These are phyloP conservation scores for Hydropotes inermis DNA, from an alignment of 2,113 vertebrate species.

Conservation along the genomic window DNA sequence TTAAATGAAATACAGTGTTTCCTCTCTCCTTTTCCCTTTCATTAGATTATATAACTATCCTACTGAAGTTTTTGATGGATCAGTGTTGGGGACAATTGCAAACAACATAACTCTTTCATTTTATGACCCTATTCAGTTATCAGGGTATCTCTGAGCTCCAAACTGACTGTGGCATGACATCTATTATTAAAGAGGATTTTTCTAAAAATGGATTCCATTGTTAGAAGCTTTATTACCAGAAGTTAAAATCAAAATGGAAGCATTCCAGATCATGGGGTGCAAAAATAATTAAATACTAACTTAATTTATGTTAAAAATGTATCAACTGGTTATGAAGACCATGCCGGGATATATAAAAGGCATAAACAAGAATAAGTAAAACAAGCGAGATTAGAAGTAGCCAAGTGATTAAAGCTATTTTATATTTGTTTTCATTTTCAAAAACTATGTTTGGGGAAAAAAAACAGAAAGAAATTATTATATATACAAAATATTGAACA, in stretches of 20 bases:
- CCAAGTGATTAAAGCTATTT: not conserved
- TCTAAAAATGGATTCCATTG: slow-evolving; percentile 28
- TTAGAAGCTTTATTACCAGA: not conserved
- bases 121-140: slow-evolving; percentile 1
- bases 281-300: slow-evolving; percentile 34
- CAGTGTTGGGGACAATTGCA: not conserved
- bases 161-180: not conserved
- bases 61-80: not conserved
- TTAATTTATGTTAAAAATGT: slow-evolving; percentile 6
- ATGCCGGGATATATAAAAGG: not conserved
- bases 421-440: not conserved
- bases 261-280: not conserved
- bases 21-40: not conserved
- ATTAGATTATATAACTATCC: not conserved
- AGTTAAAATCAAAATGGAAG: slow-evolving; percentile 20
- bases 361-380: not conserved
- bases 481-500: not conserved
- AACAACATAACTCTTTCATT: not conserved
- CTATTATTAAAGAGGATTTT: slow-evolving; percentile 45
- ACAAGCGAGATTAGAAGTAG: not conserved
- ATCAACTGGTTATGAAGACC: not conserved
- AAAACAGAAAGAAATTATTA: not conserved
- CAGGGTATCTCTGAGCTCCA: not conserved
- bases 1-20: not conserved
- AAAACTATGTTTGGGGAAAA: not conserved